These are phyloP conservation scores for Paralichthys olivaceus DNA, from an alignment of 2,113 vertebrate species.

Conservation along the genomic window DNA sequence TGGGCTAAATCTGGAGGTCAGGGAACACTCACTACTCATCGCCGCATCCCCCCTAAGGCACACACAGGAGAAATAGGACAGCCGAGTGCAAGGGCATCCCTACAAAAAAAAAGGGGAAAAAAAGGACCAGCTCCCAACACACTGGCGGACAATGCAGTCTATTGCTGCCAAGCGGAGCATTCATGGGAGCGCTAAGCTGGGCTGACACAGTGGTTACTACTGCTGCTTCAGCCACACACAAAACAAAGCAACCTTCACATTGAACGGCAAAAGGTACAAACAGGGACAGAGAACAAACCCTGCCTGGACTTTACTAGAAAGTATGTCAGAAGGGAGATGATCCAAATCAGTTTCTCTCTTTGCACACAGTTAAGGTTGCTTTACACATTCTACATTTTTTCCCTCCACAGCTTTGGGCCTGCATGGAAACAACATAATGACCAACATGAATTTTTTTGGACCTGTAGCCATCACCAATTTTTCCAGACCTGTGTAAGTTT, in stretches of 20 bases:
- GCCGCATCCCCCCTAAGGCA: slow-evolving; percentile 34
- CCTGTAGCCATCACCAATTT: too few relatives aligned
- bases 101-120: slow-evolving; percentile 29
- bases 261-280: too few relatives aligned
- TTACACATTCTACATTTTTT: neutral
- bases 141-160: slow-evolving; percentile 41
- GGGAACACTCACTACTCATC: slow-evolving; percentile 47
- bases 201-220: slow-evolving; percentile 30
- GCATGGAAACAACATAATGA: too few relatives aligned
- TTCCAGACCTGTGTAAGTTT: too few relatives aligned
- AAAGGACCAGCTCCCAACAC: slow-evolving; percentile 41
- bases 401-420: neutral
- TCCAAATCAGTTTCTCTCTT: neutral
- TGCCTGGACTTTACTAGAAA: slow-evolving; percentile 9
- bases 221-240: slow-evolving; percentile 9
- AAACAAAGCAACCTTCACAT: slow-evolving; percentile 47
- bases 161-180: slow-evolving; percentile 49
- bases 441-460: too few relatives aligned
- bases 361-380: neutral
- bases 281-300: slow-evolving; percentile 8
- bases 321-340: slow-evolving; percentile 11
- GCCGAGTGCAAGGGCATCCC: slow-evolving; percentile 50
- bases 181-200: slow-evolving; percentile 34
- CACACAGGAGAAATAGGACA: slow-evolving; percentile 58
- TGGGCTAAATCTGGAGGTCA: slow-evolving; percentile 56